phyloP scores from a whole-genome alignment of 2,797 vertebrate species.

The Peromyscus nudipes region DNA sequence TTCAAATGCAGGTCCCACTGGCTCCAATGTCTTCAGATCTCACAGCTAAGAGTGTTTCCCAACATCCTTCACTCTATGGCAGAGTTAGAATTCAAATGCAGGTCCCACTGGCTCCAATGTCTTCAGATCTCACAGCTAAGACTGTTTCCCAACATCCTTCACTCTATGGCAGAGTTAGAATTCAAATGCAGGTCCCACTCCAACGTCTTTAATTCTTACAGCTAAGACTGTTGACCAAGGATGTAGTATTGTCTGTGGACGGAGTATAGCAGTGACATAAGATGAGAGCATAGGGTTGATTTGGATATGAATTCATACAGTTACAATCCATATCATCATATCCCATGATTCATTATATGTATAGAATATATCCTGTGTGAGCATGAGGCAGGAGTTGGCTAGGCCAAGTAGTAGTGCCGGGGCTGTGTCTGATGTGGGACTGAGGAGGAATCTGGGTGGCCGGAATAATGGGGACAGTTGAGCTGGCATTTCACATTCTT shows the following conservation, averaged over 20 bases:
- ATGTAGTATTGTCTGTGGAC: background rate
- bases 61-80: background rate
- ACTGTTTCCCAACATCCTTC: background rate
- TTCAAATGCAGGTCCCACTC: background rate
- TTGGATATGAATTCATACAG: background rate
- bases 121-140: background rate
- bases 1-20: background rate
- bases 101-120: background rate
- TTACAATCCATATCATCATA: no score
- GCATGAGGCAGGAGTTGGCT: background rate
- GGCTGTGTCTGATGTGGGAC: background rate
- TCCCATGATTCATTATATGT: background rate
- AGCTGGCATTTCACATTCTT: background rate
- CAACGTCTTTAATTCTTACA: background rate
- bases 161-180: background rate
- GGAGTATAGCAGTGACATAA: background rate
- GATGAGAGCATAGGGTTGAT: background rate
- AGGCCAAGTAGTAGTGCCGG: background rate
- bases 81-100: conserved; percentile 8
- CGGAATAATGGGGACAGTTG: background rate
- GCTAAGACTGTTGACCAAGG: background rate
- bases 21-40: background rate
- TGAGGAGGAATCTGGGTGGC: background rate
- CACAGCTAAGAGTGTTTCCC: background rate
- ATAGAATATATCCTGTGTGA: background rate